Evolutionary conservation across 2,888 invertebrate species (phyloP), one percentile per base, ranked within the genome.

Genomic region (Dendrolimus houi): DNA sequence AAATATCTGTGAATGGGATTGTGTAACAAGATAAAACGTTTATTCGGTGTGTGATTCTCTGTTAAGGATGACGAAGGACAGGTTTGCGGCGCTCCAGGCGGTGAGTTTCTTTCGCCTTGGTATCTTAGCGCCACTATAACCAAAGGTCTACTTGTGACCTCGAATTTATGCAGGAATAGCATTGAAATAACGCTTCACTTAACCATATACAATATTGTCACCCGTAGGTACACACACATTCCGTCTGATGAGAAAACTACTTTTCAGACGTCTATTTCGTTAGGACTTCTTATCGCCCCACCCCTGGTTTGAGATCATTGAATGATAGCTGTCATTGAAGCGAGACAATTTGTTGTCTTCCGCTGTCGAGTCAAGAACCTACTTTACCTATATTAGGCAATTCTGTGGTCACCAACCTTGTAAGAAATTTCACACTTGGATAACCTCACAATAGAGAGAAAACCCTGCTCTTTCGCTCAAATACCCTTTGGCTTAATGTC

Each of bases 51-150:
- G 93, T 93, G 93, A 93, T 92, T 89, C 85, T 88, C 87, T 85
- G 79, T 89, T 87, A 89, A 93, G 87, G 90, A 97, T 97, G 97
- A 97, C 97, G 92, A 97, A 97, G 95, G 97, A 97, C 94, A 97
- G 97, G 95, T 95, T 97, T 94, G 97, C 97, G 93, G 97, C 97
- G 91, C 94, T 97, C 81, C 96, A 96, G 93, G 97, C 97, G 94
- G 96, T 96, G 92, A 94, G 95, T 87, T 75, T 67, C 71, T 79
- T 75, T 74, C 70, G 47, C 66, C 67, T 70, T 73, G 75, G 66
- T 73, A 80, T 76, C 76, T 76, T 73, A 71, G 68, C 71, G 72
- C 70, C 75, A 75, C 72, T 75, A 64, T 81, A 86, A 79, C 83
- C 82, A 83, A 83, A 83, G 81, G 84, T 78, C 80, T 81, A 60